Evolutionary conservation across 2,113 vertebrate species (phyloP), one percentile per base, ranked within the genome.

Genomic region (Anhinga rufa): DNA sequence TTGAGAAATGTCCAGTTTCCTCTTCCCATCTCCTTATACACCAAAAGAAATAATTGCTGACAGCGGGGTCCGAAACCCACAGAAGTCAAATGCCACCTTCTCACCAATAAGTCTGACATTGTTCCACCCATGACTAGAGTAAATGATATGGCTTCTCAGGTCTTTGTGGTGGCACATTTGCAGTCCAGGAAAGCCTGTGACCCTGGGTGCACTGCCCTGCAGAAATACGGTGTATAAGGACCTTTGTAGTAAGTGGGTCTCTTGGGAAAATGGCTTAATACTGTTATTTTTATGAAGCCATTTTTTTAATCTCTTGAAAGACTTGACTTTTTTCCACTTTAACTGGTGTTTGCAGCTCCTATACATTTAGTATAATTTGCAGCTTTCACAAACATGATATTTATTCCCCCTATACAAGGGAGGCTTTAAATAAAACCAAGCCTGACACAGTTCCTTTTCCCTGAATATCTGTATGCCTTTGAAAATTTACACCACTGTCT

Each of bases 201-300:
- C 8, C 7, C 14, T 40, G 31, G 20, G 17, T 34, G 13, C 7
- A 14, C 9, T 5, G 9, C 4, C 4, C 0, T 0, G 7, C 4
- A 28, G 31, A 75, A 84, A 49, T 44, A 29, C 0, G 3, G 25
- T 4, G 1, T n/a, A 10, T 46, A 31, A 17, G 29, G 25, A 75
- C 0, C 15, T 62, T 79, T 75, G 29, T 19, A 26, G 7, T 40
- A 60, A 68, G 72, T 7, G 16, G 4, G 4, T 36, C 17, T 64
- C 10, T 18, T n/a, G 18, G n/a, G n/a, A 55, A 61, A 62, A 57
- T 44, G 8, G 8, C 19, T 69, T 51, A 3, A 18, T 69, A 57
- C 17, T 26, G 11, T 51, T 74, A 51, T 42, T 60, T 57, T 82
- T 65, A 38, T 62, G 22, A 36, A 13, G n/a, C 12, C n/a, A 4